These are phyloP conservation scores for Girardia tigrina DNA, from an alignment of 2,888 invertebrate genomes.

Conservation along the genomic window DNA sequence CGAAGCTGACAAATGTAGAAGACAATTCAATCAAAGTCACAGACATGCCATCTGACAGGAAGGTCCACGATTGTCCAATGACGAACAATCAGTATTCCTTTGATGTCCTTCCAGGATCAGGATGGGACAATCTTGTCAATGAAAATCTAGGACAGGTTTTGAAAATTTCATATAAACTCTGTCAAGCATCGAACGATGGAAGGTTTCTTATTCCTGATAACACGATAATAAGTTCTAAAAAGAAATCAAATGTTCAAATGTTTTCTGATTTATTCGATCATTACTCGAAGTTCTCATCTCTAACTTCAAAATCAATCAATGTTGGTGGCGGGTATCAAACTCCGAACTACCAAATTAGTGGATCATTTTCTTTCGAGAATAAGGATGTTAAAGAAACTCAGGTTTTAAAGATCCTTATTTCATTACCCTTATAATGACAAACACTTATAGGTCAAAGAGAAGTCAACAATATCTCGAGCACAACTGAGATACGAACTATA, in stretches of 20 bases:
- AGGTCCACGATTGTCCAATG: conserved; percentile 36
- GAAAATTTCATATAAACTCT: conserved; percentile 40
- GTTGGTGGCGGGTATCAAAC: conserved; percentile 38
- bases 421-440: neutral
- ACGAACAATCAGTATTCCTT: neutral
- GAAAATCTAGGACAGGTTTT: conserved; percentile 40
- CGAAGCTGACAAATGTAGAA: too few species aligned
- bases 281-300: conserved; percentile 39
- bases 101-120: conserved; percentile 40
- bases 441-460: conserved; percentile 39
- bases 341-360: conserved; percentile 39
- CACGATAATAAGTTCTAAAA: conserved; percentile 40
- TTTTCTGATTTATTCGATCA: conserved; percentile 39
- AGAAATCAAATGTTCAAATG: conserved; percentile 39
- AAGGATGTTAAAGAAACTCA: neutral
- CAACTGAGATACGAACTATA: conserved; percentile 39
- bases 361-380: conserved; percentile 39
- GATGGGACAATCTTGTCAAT: conserved; percentile 44
- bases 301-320: conserved; percentile 40
- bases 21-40: too few species aligned
- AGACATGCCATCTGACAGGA: conserved; percentile 39
- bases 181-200: conserved; percentile 41
- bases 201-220: conserved; percentile 41
- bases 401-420: neutral
- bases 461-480: conserved; percentile 38